phyloP scores from a whole-genome alignment of 2,113 vertebrate species.

The Gulo gulo region DNA sequence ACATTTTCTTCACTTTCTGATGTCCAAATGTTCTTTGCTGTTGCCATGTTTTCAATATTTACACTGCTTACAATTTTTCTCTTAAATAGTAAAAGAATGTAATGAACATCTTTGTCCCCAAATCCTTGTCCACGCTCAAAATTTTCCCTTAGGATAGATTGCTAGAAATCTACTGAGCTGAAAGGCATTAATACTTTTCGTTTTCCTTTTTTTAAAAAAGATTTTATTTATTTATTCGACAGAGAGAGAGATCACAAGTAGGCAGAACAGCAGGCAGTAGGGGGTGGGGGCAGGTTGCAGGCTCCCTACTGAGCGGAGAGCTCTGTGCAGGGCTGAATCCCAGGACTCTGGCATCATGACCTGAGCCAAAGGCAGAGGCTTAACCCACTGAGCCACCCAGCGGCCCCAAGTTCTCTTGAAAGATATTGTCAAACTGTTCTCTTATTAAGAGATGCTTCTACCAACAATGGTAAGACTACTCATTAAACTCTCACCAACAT shows the following conservation, averaged over 20 bases:
- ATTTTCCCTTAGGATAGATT: neutral
- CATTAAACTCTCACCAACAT: neutral
- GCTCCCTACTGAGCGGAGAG: no score
- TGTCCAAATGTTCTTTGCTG: neutral
- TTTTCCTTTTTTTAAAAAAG: no score
- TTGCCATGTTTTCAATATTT: neutral
- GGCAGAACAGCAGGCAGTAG: no score
- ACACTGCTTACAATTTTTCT: neutral
- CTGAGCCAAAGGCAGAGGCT: no score
- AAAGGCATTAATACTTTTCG: neutral
- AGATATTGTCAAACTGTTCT: neutral
- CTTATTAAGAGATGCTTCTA: neutral
- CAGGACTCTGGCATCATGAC: no score
- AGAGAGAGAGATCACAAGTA: no score
- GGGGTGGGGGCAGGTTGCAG: no score
- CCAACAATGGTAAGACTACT: neutral
- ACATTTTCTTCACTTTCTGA: neutral
- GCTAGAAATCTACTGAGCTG: neutral
- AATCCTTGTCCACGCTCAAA: neutral
- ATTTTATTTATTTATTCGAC: no score
- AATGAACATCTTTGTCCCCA: neutral
- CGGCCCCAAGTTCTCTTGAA: neutral
- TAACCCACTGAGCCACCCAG: no score
- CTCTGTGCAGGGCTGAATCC: no score
- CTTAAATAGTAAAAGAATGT: neutral